phyloP scores from a whole-genome alignment of 1,140 invertebrate genomes.

The Aphaenogaster floridana region DNA sequence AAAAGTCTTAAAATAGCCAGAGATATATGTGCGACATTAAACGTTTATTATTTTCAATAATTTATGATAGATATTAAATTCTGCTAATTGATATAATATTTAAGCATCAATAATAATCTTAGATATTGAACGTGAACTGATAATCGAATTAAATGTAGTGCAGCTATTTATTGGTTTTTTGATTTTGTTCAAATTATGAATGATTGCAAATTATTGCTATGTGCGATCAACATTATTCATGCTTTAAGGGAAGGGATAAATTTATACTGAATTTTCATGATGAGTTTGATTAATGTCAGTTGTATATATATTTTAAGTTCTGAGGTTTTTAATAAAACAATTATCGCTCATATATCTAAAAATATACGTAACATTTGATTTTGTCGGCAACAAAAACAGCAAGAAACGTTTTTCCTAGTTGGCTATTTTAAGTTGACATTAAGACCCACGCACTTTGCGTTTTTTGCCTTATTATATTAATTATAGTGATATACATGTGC shows the following conservation, averaged over 20 bases:
- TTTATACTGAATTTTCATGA: constrained; percentile 30
- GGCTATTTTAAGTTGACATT: constrained; percentile 57
- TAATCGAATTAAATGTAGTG: neutral
- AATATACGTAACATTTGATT: neutral
- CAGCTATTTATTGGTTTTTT: neutral
- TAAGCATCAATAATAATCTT: neutral
- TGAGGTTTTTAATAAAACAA: constrained; percentile 34
- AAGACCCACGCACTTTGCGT: constrained; percentile 46
- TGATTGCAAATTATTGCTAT: constrained; percentile 1
- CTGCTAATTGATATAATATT: neutral
- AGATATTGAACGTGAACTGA: neutral
- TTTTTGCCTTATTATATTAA: constrained; percentile 33
- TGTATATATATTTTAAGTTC: neutral
- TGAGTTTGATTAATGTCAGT: constrained; percentile 24
- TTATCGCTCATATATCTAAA: neutral
- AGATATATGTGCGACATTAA: neutral
- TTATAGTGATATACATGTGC: neutral
- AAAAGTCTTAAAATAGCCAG: constrained; percentile 25
- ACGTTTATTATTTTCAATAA: neutral
- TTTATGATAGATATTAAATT: neutral
- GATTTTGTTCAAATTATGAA: constrained; percentile 10
- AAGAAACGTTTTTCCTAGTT: neutral
- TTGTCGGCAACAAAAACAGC: neutral
- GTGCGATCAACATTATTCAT: constrained; percentile 18
- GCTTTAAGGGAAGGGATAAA: neutral